Evolutionary conservation across 2,113 vertebrate genomes (phyloP).

Genomic region (Oceanites oceanicus): DNA sequence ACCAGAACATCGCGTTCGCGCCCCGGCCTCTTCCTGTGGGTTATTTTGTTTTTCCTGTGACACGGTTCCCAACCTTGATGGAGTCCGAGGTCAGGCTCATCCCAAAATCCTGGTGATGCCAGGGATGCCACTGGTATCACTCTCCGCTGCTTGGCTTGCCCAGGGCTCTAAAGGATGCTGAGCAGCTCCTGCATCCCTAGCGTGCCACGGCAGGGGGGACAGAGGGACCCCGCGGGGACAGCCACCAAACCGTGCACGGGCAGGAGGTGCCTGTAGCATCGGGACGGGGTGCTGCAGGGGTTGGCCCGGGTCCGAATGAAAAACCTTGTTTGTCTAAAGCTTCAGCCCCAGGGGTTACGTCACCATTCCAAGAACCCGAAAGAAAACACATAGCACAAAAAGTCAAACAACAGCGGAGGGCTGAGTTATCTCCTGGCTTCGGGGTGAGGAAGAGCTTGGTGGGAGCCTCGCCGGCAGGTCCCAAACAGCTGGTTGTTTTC

Average conservation of each 20-base stretch:
- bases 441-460: background rate
- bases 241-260: accelerated
- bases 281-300: background rate
- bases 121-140: accelerated
- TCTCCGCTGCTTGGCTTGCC: background rate
- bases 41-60: background rate
- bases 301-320: background rate
- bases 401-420: background rate
- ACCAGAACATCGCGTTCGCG: background rate
- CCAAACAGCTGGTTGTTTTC: background rate
- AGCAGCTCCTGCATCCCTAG: background rate
- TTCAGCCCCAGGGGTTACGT: conserved; percentile 22
- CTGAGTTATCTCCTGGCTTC: background rate
- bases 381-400: background rate
- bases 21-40: background rate
- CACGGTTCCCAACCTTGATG: accelerated
- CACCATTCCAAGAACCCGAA: conserved; percentile 41
- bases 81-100: background rate
- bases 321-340: conserved; percentile 35
- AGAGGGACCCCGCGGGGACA: accelerated
- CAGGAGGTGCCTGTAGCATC: background rate
- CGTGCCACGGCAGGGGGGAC: background rate
- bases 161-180: background rate
- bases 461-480: background rate
- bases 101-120: background rate